Percentiles rank a stretch among this genome's conserved stretches.
These are phyloP conservation scores for Hippocampus abdominalis DNA, from an alignment of 2,113 vertebrate genomes.

Conservation along the genomic window DNA sequence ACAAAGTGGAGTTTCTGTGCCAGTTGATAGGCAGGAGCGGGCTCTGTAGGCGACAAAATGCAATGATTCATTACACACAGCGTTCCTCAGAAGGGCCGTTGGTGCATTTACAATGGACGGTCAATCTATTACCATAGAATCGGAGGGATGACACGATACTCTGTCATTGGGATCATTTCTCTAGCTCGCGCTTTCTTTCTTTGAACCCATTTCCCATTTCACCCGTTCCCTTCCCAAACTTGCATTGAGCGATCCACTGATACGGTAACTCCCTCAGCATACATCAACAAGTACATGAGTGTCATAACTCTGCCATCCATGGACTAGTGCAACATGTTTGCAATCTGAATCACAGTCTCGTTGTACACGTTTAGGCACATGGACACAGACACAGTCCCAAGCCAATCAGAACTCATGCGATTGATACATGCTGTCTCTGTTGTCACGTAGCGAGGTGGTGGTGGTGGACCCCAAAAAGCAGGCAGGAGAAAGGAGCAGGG, in stretches of 20 bases:
- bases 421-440: too few species aligned
- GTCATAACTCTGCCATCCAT: too few species aligned
- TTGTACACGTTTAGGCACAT: too few species aligned
- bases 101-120: slow-evolving; percentile 68
- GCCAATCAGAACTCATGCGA: too few species aligned
- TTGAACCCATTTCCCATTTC: background rate
- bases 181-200: slow-evolving; percentile 9
- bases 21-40: slow-evolving; percentile 39
- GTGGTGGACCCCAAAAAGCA: too few species aligned
- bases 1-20: slow-evolving; percentile 34
- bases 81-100: slow-evolving; percentile 45
- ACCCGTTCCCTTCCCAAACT: background rate
- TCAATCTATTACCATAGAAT: slow-evolving; percentile 70
- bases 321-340: background rate
- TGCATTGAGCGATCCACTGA: background rate
- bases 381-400: too few species aligned
- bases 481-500: too few species aligned
- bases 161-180: slow-evolving; percentile 49
- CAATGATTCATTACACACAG: too few species aligned
- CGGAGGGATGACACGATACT: slow-evolving; percentile 57
- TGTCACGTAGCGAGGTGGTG: too few species aligned
- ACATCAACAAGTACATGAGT: background rate
- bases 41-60: slow-evolving; percentile 14
- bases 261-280: background rate
- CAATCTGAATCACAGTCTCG: too few species aligned